phyloP scores from a whole-genome alignment of 2,888 invertebrate genomes.

The Tachina grossa region DNA sequence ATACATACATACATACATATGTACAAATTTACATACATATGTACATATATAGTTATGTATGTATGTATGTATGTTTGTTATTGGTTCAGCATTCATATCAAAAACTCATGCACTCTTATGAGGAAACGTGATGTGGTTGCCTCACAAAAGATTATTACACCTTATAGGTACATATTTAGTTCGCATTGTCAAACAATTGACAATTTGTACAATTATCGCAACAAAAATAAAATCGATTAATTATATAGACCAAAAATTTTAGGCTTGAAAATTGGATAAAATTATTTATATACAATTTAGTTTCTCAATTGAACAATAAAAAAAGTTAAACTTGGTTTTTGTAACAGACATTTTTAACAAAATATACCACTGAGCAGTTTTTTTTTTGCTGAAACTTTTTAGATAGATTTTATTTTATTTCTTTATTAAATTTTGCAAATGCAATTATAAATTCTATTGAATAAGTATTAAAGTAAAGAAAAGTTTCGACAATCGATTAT shows the following conservation, averaged over 20 bases:
- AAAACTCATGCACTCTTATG: not conserved
- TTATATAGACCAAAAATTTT: not conserved
- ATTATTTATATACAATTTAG: not conserved
- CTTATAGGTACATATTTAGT: not conserved
- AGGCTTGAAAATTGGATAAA: not conserved
- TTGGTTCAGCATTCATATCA: not conserved
- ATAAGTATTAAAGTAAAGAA: too few species aligned
- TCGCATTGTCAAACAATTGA: slow-evolving; percentile 25
- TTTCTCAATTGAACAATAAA: not conserved
- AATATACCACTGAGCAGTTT: too few species aligned
- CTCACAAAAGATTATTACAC: slow-evolving; percentile 43
- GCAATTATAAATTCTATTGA: too few species aligned
- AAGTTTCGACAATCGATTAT: too few species aligned
- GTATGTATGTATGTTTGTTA: not conserved
- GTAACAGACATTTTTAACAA: too few species aligned
- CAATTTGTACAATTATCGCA: slow-evolving; percentile 19
- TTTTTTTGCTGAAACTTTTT: too few species aligned
- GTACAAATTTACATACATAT: not conserved
- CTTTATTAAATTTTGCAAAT: too few species aligned
- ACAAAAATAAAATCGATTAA: slow-evolving; percentile 1
- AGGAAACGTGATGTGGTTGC: slow-evolving; percentile 65
- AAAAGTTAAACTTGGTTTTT: too few species aligned
- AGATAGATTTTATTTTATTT: too few species aligned
- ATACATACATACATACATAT: not conserved
- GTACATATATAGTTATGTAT: not conserved